phyloP scores from a whole-genome alignment of 2,797 vertebrate genomes.

The Myotis vivesi region DNA sequence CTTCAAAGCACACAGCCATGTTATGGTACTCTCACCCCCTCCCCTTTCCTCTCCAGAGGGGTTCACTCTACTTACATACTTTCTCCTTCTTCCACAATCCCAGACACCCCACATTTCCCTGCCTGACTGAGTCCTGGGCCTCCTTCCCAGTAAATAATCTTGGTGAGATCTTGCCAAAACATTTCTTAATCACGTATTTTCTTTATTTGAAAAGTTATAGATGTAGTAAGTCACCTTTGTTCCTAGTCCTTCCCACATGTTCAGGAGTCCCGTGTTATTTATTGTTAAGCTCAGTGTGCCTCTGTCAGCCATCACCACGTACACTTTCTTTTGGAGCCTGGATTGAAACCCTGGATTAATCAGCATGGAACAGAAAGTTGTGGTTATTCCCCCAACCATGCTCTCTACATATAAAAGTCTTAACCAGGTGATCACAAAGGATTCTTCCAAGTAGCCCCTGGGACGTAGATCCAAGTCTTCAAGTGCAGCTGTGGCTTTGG shows the following conservation, averaged over 20 bases:
- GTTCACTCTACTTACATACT: not conserved
- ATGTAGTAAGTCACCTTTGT: constrained; percentile 49
- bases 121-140: constrained; percentile 39
- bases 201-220: constrained; percentile 49
- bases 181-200: constrained; percentile 71
- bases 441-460: not conserved
- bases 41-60: not conserved
- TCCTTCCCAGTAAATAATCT: constrained; percentile 65
- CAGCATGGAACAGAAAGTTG: not conserved
- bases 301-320: not conserved
- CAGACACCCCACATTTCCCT: not conserved
- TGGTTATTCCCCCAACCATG: not conserved
- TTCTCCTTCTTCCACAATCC: not conserved
- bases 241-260: not conserved
- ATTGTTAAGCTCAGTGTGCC: not conserved
- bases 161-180: constrained; percentile 54
- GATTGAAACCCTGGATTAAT: constrained; percentile 22
- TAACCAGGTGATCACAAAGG: not conserved
- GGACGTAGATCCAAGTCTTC: not conserved
- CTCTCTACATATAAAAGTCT: not conserved
- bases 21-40: rapidly evolving
- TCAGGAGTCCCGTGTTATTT: constrained; percentile 23
- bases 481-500: not conserved
- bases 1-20: not conserved
- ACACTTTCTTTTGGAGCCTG: not conserved